Percentiles rank a stretch among this genome's conserved stretches.
These are phyloP conservation scores for Pristionchus mayeri DNA, from an alignment of 2,888 invertebrate species.

Conservation along the genomic window DNA sequence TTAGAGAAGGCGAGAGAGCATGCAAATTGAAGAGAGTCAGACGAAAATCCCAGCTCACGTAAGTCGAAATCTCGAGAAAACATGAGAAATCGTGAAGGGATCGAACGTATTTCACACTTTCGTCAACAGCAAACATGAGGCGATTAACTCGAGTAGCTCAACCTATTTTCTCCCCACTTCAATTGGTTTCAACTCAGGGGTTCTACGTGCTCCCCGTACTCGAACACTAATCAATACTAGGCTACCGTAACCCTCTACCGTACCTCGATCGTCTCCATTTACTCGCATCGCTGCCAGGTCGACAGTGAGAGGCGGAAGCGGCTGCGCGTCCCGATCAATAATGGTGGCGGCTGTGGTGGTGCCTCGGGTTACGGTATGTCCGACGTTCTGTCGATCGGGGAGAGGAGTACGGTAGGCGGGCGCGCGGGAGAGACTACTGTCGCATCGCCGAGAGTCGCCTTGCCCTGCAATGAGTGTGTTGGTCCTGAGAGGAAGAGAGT, in stretches of 20 bases:
- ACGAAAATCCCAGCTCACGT: no score
- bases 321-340: constrained; percentile 38
- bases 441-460: background rate
- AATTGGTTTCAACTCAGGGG: no score
- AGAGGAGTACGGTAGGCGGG: constrained; percentile 32
- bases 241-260: background rate
- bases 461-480: background rate
- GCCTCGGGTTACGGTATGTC: background rate
- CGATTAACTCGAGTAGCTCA: no score
- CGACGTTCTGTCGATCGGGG: no score
- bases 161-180: no score
- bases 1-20: no score
- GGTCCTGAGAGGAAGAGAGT: background rate
- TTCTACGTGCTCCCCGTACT: no score
- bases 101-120: no score
- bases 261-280: constrained; percentile 43
- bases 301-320: constrained; percentile 43
- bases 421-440: background rate
- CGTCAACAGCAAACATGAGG: no score
- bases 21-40: no score
- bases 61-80: no score
- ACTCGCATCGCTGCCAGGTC: constrained; percentile 38
- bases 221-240: background rate
- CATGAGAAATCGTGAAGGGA: no score
- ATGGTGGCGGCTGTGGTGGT: background rate